phyloP scores from a whole-genome alignment of 2,113 vertebrate species.

The Tetraodon nigroviridis region DNA sequence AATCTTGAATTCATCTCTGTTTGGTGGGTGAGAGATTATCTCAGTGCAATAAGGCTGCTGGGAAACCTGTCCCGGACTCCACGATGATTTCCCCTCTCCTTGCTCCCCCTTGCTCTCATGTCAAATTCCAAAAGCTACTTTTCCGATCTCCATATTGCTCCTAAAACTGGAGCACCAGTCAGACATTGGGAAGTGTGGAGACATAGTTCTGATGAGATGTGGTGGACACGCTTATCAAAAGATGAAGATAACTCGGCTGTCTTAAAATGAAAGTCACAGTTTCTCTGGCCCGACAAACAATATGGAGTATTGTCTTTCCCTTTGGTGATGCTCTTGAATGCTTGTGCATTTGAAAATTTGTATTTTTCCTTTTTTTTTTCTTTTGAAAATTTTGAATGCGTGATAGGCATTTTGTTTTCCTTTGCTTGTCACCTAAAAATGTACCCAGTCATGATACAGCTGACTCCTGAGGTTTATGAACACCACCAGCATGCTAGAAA shows the following conservation, averaged over 20 bases:
- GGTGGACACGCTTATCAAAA: slow-evolving; percentile 23
- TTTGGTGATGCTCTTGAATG: slow-evolving; percentile 50
- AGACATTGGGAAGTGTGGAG: slow-evolving; percentile 19
- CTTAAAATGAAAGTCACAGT: slow-evolving; percentile 10
- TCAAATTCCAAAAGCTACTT: slow-evolving; percentile 44
- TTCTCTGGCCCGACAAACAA: slow-evolving; percentile 40
- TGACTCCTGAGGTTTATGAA: too few relatives aligned
- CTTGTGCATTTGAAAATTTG: slow-evolving; percentile 38
- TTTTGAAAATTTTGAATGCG: slow-evolving; percentile 6
- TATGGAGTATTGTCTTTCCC: slow-evolving; percentile 57
- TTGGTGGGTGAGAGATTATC: slow-evolving; percentile 62
- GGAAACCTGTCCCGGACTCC: slow-evolving; percentile 56
- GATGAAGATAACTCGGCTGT: slow-evolving; percentile 19
- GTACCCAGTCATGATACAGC: too few relatives aligned
- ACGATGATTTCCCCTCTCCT: slow-evolving; percentile 61
- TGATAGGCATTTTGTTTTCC: neutral
- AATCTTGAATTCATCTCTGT: slow-evolving; percentile 53
- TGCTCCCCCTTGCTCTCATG: slow-evolving; percentile 36
- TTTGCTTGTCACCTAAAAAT: neutral
- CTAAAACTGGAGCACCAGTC: slow-evolving; percentile 46
- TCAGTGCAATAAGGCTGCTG: slow-evolving; percentile 60
- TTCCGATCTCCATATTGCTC: slow-evolving; percentile 63
- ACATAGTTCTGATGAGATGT: slow-evolving; percentile 14
- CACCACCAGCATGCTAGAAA: too few relatives aligned
- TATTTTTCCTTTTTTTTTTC: slow-evolving; percentile 5